Evolutionary conservation across 2,113 vertebrate species (phyloP).

Genomic region (Leucoraja erinaceus): DNA sequence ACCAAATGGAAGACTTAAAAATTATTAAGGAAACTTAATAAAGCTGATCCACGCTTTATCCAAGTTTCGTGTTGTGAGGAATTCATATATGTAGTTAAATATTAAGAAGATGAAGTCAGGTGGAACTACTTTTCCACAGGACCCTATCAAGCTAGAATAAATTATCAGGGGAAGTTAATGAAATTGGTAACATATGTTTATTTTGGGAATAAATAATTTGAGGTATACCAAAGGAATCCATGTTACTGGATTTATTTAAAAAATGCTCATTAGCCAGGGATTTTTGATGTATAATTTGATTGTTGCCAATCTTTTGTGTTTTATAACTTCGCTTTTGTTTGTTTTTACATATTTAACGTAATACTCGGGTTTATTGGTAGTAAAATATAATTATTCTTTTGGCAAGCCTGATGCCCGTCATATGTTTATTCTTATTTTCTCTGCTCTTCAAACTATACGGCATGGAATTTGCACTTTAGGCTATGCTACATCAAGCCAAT

Average conservation of each 20-base stretch:
- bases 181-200: background rate
- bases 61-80: background rate
- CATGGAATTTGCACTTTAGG: background rate
- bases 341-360: background rate
- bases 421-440: background rate
- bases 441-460: background rate
- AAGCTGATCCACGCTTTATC: background rate
- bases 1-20: background rate
- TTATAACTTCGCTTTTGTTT: background rate
- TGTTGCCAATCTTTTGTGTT: background rate
- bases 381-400: background rate
- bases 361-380: background rate
- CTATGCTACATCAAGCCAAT: background rate
- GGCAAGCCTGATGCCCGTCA: background rate
- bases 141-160: background rate
- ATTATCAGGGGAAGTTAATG: background rate
- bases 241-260: background rate
- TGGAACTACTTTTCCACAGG: background rate
- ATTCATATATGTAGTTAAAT: slow-evolving; percentile 17
- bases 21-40: background rate
- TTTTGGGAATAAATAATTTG: background rate
- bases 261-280: background rate
- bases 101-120: slow-evolving; percentile 26
- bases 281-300: background rate
- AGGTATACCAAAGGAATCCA: background rate